phyloP scores from a whole-genome alignment of 2,797 vertebrate species.

The Manis crassicaudata region DNA sequence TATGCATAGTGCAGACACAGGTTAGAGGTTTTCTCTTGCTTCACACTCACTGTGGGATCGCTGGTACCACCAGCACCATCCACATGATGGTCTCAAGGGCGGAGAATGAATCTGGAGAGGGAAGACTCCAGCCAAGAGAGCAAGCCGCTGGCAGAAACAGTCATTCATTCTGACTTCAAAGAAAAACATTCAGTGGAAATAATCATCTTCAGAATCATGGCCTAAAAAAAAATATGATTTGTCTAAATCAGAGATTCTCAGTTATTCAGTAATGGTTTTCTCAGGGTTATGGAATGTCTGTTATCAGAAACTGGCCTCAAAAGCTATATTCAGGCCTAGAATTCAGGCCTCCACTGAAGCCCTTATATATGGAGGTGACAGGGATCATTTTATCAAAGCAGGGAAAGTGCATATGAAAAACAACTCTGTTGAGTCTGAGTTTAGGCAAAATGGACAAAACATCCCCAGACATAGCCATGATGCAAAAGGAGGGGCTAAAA shows the following conservation, averaged over 20 bases:
- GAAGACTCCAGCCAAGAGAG: neutral
- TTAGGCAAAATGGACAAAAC: neutral
- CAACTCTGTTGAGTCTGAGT: neutral
- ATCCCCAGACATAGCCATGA: neutral
- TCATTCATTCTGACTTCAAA: slow-evolving; percentile 6
- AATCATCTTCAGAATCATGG: slow-evolving; percentile 27
- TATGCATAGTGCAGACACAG: neutral
- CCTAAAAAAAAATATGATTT: neutral
- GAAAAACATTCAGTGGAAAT: neutral
- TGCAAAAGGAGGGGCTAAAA: slow-evolving; percentile 39
- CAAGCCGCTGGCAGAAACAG: neutral
- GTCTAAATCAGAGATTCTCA: neutral
- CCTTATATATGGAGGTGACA: neutral
- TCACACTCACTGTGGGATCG: neutral
- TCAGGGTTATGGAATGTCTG: neutral
- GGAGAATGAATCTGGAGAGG: neutral
- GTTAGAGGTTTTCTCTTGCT: neutral
- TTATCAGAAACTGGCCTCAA: neutral
- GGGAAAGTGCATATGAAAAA: neutral
- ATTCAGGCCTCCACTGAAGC: neutral
- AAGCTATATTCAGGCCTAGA: neutral
- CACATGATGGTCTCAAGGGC: neutral
- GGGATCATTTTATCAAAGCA: neutral
- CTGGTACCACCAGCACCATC: neutral
- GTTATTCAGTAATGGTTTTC: neutral